Percentiles rank a stretch among this genome's conserved stretches.
These are phyloP conservation scores for Hipparchia sbordonii DNA, from an alignment of 2,888 invertebrate species.

Conservation along the genomic window DNA sequence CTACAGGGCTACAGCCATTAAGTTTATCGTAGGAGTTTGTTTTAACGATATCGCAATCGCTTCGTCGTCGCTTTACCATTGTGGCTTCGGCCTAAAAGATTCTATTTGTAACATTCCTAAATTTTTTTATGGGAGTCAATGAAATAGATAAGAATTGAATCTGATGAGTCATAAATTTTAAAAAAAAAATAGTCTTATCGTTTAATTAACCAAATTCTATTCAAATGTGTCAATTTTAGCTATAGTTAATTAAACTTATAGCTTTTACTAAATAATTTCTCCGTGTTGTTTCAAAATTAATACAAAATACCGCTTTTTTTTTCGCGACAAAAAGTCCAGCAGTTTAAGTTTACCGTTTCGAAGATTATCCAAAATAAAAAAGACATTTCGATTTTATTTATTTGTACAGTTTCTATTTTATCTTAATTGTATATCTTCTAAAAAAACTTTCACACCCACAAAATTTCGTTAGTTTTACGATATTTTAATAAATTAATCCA, in stretches of 20 bases:
- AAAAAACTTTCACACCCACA: conserved; percentile 7
- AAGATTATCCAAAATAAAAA: no score
- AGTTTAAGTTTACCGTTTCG: no score
- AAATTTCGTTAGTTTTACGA: conserved; percentile 4
- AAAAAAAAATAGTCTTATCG: background rate
- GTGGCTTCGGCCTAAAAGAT: background rate
- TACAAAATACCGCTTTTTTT: no score
- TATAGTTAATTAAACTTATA: background rate
- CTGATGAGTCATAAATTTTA: background rate
- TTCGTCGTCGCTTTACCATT: no score
- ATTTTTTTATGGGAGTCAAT: no score
- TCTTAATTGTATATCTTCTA: background rate
- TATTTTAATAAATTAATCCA: conserved; percentile 10
- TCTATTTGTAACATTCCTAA: no score
- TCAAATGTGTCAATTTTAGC: conserved; percentile 1
- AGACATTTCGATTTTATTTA: no score
- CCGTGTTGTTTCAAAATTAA: no score
- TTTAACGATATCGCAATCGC: background rate
- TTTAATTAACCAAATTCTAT: conserved; percentile 5
- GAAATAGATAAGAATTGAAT: no score
- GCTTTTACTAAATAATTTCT: no score
- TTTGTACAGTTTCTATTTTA: background rate
- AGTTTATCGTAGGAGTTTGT: background rate
- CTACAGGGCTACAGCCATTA: no score
- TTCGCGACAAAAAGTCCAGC: no score